phyloP scores from a whole-genome alignment of 2,797 vertebrate species.

The Anolis apletophallus region DNA sequence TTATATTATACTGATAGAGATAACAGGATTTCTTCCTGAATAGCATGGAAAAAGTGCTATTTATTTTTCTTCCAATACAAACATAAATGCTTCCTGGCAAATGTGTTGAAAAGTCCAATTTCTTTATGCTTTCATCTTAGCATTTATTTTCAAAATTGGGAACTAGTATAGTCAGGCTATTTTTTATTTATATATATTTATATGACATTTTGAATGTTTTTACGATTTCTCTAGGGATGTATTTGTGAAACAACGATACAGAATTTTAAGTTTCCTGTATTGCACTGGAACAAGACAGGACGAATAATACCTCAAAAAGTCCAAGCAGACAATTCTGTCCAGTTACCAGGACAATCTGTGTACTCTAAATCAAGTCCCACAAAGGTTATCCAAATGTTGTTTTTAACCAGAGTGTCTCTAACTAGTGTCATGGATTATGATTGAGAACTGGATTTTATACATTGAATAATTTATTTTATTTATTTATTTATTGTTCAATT shows the following conservation, averaged over 20 bases:
- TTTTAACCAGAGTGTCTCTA: background rate
- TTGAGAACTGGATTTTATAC: background rate
- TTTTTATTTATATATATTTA: conserved; percentile 17
- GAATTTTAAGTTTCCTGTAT: background rate
- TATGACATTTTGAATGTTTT: background rate
- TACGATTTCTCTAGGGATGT: background rate
- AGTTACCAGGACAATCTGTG: background rate
- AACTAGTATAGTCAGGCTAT: background rate
- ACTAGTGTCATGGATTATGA: background rate
- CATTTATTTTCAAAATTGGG: background rate
- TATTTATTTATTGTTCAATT: too few relatives aligned
- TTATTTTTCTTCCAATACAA: conserved; percentile 3
- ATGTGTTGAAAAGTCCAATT: background rate
- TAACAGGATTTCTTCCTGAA: background rate
- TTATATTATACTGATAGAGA: background rate
- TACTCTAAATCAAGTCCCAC: background rate
- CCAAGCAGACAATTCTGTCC: background rate
- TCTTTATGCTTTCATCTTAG: background rate
- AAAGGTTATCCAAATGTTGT: background rate
- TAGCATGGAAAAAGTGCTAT: background rate
- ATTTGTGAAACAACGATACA: background rate
- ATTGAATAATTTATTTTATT: too few relatives aligned
- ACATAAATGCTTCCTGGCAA: conserved; percentile 17
- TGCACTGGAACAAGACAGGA: background rate
- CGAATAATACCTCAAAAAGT: background rate